Conservation (phyloP, 2,888 invertebrate species). For the Acholoe squamosa region DNA sequence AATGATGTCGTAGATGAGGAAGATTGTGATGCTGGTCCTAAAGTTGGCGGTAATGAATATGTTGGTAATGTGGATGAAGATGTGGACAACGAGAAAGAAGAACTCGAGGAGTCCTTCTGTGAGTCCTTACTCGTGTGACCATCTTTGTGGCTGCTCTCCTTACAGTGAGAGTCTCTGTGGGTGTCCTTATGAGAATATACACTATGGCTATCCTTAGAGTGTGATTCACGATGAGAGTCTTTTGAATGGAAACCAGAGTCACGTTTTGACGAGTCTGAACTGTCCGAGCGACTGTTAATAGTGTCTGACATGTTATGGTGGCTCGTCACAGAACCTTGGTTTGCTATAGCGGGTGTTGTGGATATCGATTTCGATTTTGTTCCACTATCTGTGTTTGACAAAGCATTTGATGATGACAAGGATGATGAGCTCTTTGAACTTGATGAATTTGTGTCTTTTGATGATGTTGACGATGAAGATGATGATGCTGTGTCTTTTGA, state of each 20-base stretch:
- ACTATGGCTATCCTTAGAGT: slow-evolving; percentile 57
- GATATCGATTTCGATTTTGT: slow-evolving; percentile 39
- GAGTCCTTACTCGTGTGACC: slow-evolving; percentile 46
- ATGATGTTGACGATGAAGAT: slow-evolving; percentile 16
- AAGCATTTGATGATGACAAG: slow-evolving; percentile 58
- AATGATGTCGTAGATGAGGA: background rate
- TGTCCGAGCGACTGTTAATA: slow-evolving; percentile 24
- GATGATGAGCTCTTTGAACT: slow-evolving; percentile 40
- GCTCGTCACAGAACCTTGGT: slow-evolving; percentile 10
- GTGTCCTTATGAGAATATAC: slow-evolving; percentile 30
- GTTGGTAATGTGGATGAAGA: slow-evolving; percentile 42
- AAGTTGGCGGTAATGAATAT: slow-evolving; percentile 26
- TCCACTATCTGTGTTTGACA: slow-evolving; percentile 18
- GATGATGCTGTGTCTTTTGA: background rate
- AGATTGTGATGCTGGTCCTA: slow-evolving; percentile 28
- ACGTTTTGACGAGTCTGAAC: slow-evolving; percentile 26
- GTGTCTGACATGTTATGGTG: slow-evolving; percentile 1
- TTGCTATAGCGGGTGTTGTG: background rate
- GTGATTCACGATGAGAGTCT: slow-evolving; percentile 42
- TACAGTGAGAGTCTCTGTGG: slow-evolving; percentile 24
- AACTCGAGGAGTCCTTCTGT: background rate
- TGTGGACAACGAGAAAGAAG: background rate
- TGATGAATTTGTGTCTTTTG: background rate
- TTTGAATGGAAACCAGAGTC: slow-evolving; percentile 45
- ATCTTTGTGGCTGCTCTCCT: slow-evolving; percentile 42